Conservation (phyloP, 2,888 invertebrate species). For the Limnephilus auricula region DNA sequence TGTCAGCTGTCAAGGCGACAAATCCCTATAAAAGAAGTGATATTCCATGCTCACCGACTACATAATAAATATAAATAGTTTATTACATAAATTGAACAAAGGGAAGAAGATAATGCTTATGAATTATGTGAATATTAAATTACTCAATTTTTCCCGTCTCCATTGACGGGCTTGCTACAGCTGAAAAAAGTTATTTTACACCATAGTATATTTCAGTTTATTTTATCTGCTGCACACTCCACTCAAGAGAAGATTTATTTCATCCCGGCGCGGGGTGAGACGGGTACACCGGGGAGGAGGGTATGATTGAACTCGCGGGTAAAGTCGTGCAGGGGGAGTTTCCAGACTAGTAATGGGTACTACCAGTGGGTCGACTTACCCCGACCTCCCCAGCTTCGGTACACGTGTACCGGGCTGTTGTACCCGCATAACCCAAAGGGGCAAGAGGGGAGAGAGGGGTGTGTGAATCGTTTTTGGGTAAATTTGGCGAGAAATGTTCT, state of each 20-base stretch:
- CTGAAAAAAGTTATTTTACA: no score
- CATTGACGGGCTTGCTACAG: no score
- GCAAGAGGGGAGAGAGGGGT: not conserved
- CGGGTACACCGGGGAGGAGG: not conserved
- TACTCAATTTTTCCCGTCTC: no score
- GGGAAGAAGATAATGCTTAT: no score
- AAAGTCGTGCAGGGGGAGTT: slow-evolving; percentile 24
- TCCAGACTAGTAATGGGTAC: slow-evolving; percentile 3
- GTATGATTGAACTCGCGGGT: slow-evolving; percentile 14
- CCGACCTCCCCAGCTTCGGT: not conserved
- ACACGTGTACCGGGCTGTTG: slow-evolving; percentile 20
- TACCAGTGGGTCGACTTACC: slow-evolving; percentile 9
- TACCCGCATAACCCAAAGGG: not conserved
- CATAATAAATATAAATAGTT: no score
- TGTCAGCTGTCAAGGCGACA: no score
- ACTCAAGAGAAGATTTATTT: not conserved
- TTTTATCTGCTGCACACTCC: not conserved
- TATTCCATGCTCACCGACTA: no score
- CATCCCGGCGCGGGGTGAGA: not conserved
- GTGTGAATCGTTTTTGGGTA: not conserved
- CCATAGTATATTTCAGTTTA: not conserved
- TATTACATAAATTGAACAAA: no score
- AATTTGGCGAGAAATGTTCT: not conserved
- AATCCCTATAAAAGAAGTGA: no score
- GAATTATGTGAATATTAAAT: no score